A percentile compares a stretch with the other conserved stretches of the same genome.
Evolutionary conservation across 37 sponge, comb jelly and placozoan genomes (phyloP).

Genomic region (Bolinopsis microptera): DNA sequence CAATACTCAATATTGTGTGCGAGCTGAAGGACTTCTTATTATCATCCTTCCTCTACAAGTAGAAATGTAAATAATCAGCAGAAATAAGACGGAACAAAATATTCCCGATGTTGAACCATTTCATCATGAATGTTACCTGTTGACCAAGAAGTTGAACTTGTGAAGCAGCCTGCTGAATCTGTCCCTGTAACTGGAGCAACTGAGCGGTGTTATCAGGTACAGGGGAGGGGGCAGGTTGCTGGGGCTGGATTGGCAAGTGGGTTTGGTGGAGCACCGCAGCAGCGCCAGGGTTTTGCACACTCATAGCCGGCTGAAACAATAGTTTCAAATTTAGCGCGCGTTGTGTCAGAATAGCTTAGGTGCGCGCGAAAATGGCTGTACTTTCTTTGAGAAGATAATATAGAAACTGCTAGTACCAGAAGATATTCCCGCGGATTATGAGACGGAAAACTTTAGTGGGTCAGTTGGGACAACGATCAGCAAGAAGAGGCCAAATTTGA

Average conservation of each 20-base stretch:
- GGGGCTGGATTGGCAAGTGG: constrained; percentile 50
- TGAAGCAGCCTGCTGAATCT: constrained; percentile 55
- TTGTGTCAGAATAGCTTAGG: neutral
- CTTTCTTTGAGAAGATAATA: neutral
- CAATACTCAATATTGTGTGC: too few species aligned
- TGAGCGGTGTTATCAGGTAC: constrained; percentile 54
- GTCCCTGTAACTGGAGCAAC: constrained; percentile 33
- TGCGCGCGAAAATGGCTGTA: neutral
- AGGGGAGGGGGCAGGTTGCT: constrained; percentile 60
- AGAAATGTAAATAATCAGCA: too few species aligned
- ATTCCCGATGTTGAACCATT: too few species aligned
- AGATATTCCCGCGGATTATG: neutral
- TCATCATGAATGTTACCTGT: too few species aligned
- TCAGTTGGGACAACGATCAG: neutral
- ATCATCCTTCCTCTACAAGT: too few species aligned
- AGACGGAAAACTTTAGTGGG: neutral
- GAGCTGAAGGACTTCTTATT: too few species aligned
- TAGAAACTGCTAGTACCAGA: neutral
- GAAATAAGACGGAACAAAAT: too few species aligned
- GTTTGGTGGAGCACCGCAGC: constrained; percentile 25
- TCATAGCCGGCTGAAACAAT: neutral
- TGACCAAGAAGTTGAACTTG: constrained; percentile 58
- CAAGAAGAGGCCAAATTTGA: neutral
- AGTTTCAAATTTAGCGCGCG: too few species aligned
- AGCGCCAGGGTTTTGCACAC: neutral